Evolutionary conservation across 2,888 invertebrate genomes (phyloP).

Genomic region (Macrophya alboannulata): DNA sequence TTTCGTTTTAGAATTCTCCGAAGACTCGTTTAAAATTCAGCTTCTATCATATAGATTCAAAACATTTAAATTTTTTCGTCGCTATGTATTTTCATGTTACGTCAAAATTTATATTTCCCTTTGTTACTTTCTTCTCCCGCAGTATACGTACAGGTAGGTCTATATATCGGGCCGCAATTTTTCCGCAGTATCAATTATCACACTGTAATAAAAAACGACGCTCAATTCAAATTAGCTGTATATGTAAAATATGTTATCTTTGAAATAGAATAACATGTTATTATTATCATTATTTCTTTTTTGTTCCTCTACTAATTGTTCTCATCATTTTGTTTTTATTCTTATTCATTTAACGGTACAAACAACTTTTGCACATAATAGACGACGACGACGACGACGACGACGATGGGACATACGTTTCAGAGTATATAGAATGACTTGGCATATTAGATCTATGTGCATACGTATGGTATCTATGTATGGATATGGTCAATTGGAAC

Average conservation of each 20-base stretch:
- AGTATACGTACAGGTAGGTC: not conserved
- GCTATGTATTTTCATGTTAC: not conserved
- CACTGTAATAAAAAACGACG: slow-evolving; percentile 11
- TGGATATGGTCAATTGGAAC: not conserved
- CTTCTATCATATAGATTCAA: not conserved
- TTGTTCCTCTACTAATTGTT: not conserved
- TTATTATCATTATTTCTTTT: not conserved
- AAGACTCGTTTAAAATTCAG: not conserved
- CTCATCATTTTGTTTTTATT: not conserved
- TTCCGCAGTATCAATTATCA: not conserved
- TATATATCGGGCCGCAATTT: too few relatives aligned
- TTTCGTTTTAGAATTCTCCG: not conserved
- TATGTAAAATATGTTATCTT: not conserved
- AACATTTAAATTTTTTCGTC: not conserved
- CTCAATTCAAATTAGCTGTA: not conserved
- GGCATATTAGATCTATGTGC: not conserved
- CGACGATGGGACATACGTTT: not conserved
- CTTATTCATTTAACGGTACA: not conserved
- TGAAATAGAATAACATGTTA: not conserved
- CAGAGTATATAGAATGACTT: not conserved
- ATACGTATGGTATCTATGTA: too few relatives aligned
- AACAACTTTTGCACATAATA: not conserved
- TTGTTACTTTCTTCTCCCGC: not conserved
- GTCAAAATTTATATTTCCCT: too few relatives aligned
- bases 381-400: not conserved